Evolutionary conservation across 2,113 vertebrate species (phyloP).

Genomic region (Mellivora capensis): DNA sequence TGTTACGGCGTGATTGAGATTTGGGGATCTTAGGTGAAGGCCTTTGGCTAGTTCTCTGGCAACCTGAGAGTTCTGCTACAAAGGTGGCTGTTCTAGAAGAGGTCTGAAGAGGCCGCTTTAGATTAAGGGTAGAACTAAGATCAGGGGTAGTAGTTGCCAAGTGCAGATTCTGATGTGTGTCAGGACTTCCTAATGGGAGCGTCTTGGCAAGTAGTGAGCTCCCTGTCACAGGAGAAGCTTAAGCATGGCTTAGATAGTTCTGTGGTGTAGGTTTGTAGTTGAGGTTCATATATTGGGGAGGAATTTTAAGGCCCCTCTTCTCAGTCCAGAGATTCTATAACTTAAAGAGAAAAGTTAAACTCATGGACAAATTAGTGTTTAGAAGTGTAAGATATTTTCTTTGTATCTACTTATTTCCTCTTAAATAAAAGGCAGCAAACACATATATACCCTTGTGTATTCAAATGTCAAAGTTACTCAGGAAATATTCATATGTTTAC

Average conservation of each 20-base stretch:
- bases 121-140: background rate
- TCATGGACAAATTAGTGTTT: background rate
- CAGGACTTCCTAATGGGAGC: background rate
- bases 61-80: background rate
- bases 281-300: background rate
- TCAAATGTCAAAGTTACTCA: background rate
- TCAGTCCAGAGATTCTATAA: background rate
- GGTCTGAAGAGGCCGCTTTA: background rate
- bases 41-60: background rate
- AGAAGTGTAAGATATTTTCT: background rate
- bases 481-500: background rate
- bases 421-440: background rate
- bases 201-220: background rate
- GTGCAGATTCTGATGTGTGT: background rate
- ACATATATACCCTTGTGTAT: background rate
- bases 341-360: background rate
- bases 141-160: background rate
- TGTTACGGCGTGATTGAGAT: background rate
- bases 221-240: background rate
- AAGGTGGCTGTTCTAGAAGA: background rate
- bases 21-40: background rate
- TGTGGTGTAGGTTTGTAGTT: background rate
- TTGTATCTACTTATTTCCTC: background rate
- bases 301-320: background rate
- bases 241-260: background rate